Evolutionary conservation across 92 coral and sea anemone genomes (phyloP).

Genomic region (Palythoa grandis): DNA sequence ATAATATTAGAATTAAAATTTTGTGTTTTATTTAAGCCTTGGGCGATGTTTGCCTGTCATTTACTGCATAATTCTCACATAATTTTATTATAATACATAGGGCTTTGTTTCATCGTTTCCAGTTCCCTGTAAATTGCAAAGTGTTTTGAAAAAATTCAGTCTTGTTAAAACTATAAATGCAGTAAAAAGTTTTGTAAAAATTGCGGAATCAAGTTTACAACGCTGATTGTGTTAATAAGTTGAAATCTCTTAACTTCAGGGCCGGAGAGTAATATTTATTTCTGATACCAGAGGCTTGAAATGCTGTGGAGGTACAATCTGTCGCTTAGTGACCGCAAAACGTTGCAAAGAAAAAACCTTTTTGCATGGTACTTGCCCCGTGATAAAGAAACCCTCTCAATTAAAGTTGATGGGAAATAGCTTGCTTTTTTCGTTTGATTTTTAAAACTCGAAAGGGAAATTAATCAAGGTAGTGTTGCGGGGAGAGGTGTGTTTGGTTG

Average conservation of each 20-base stretch:
- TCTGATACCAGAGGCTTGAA: constrained; percentile 66
- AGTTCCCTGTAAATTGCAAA: constrained; percentile 7
- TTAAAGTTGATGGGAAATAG: constrained; percentile 9
- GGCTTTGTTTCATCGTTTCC: constrained; percentile 9
- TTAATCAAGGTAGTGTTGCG: constrained; percentile 50
- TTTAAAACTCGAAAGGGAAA: constrained; percentile 53
- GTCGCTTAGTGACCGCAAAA: constrained; percentile 89
- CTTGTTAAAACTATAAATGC: constrained; percentile 3
- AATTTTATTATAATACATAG: constrained; percentile 56
- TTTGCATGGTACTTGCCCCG: constrained; percentile 10
- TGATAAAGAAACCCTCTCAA: constrained; percentile 36
- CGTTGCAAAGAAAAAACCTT: constrained; percentile 17
- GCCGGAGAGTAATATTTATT: constrained; percentile 78
- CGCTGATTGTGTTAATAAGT: constrained; percentile 35
- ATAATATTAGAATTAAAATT: constrained; percentile 67
- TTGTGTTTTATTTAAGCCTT: constrained; percentile 59
- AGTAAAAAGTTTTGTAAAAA: background rate
- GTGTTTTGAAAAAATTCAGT: background rate
- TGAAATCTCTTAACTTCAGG: constrained; percentile 57
- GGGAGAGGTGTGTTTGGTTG: constrained; percentile 73
- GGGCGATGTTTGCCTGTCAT: constrained; percentile 48
- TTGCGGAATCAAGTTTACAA: constrained; percentile 44
- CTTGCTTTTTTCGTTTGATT: constrained; percentile 31
- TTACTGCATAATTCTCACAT: constrained; percentile 50
- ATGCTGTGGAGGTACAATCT: constrained; percentile 69